Evolutionary conservation across 2,113 vertebrate species (phyloP).

Genomic region (Chrysochloris asiatica): DNA sequence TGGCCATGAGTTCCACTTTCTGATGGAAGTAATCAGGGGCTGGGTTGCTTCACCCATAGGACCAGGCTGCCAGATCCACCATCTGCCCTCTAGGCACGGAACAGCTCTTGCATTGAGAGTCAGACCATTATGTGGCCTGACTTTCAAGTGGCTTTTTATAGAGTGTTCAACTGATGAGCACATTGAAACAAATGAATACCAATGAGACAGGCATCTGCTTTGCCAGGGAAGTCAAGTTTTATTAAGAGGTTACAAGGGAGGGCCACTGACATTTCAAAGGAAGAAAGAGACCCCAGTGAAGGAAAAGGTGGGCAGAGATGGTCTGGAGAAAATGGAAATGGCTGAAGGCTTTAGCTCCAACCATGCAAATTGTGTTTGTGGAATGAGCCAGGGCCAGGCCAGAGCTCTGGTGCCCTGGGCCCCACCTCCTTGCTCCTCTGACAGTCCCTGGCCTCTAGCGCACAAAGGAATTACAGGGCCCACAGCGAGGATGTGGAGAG

Average conservation of each 20-base stretch:
- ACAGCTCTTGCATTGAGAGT: background rate
- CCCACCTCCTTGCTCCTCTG: background rate
- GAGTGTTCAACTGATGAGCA: background rate
- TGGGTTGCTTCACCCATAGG: background rate
- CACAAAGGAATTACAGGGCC: slow-evolving; percentile 61
- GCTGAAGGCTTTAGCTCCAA: background rate
- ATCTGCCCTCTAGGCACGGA: background rate
- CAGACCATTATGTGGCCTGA: background rate
- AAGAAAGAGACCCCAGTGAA: background rate
- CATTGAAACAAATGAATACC: slow-evolving; percentile 49
- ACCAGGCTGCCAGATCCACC: background rate
- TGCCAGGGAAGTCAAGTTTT: slow-evolving; percentile 69
- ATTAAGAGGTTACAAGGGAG: slow-evolving; percentile 60
- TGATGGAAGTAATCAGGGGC: background rate
- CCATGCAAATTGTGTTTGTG: background rate
- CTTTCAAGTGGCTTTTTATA: slow-evolving; percentile 69
- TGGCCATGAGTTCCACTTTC: background rate
- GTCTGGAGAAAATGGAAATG: background rate
- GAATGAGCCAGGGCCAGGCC: background rate
- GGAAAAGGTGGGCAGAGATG: background rate
- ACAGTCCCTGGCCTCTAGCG: slow-evolving; percentile 42
- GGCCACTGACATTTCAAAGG: background rate
- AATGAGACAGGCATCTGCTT: slow-evolving; percentile 38
- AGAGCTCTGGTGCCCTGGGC: background rate
- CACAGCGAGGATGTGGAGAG: slow-evolving; percentile 59